phyloP scores from a whole-genome alignment of 2,888 invertebrate genomes.

The Drosophila macrospina region DNA sequence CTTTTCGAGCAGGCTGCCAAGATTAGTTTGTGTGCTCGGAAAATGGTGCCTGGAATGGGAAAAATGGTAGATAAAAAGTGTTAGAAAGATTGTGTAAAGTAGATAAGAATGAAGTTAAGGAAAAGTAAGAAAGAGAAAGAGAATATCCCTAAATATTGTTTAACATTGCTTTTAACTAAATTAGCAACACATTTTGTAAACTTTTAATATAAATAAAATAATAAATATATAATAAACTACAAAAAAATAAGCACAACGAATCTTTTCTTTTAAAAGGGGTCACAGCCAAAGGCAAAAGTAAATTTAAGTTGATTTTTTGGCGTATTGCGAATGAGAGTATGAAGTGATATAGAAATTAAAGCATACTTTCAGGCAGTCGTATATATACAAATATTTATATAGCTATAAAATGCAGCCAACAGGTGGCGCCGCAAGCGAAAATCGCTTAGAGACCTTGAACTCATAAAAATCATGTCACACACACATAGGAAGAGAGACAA shows the following conservation, averaged over 20 bases:
- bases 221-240: no score
- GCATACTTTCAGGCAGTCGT: slow-evolving; percentile 43
- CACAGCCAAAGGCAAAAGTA: not conserved
- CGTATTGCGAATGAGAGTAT: slow-evolving; percentile 9
- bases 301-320: slow-evolving; percentile 18
- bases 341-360: slow-evolving; percentile 45
- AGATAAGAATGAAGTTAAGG: no score
- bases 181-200: no score
- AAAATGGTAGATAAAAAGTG: not conserved
- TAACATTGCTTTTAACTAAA: no score
- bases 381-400: no score
- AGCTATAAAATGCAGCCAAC: slow-evolving; percentile 55
- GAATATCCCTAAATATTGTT: no score
- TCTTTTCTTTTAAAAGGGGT: not conserved
- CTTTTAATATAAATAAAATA: no score
- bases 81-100: not conserved
- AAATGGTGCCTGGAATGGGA: slow-evolving; percentile 92
- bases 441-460: slow-evolving; percentile 82
- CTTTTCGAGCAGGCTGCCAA: slow-evolving; percentile 97
- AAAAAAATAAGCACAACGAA: not conserved
- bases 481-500: slow-evolving; percentile 26
- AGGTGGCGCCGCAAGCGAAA: slow-evolving; percentile 71
- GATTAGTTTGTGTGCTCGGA: slow-evolving; percentile 96
- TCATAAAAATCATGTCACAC: slow-evolving; percentile 82
- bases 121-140: no score